These are phyloP conservation scores for Podarcis muralis DNA, from an alignment of 2,113 vertebrate species.

Conservation along the genomic window DNA sequence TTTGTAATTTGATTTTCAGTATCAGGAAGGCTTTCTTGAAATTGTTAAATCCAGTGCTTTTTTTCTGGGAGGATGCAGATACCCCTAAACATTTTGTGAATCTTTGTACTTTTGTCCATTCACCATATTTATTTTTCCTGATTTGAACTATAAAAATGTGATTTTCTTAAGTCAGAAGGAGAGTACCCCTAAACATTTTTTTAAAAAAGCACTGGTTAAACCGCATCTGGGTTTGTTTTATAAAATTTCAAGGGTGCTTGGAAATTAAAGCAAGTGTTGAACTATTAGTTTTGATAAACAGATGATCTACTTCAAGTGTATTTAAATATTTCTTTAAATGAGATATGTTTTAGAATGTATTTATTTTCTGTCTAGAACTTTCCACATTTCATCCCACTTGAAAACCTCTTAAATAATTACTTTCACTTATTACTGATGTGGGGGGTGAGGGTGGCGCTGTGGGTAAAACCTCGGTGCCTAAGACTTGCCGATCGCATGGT, in stretches of 20 bases:
- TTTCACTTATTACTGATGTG: background rate
- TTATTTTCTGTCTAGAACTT: background rate
- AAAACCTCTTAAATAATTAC: conserved; percentile 8
- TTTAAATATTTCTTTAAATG: background rate
- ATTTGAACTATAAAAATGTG: too few relatives aligned
- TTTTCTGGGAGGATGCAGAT: too few relatives aligned
- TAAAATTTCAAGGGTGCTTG: background rate
- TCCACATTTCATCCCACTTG: background rate
- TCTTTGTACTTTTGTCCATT: too few relatives aligned
- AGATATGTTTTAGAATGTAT: background rate
- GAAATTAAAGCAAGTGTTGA: background rate
- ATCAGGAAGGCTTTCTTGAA: background rate
- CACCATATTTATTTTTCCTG: too few relatives aligned
- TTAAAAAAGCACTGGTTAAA: background rate
- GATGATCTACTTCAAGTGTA: too few relatives aligned
- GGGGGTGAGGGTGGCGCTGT: too few relatives aligned
- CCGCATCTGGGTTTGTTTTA: background rate
- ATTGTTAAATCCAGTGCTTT: background rate
- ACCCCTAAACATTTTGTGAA: too few relatives aligned
- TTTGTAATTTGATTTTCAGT: background rate
- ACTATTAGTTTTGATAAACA: background rate
- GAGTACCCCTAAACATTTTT: too few relatives aligned
- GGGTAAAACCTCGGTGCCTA: too few relatives aligned
- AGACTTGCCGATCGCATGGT: too few relatives aligned
- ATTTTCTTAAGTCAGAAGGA: too few relatives aligned